Evolutionary conservation across 2,113 vertebrate genomes (phyloP).

Genomic region (Agapornis roseicollis): DNA sequence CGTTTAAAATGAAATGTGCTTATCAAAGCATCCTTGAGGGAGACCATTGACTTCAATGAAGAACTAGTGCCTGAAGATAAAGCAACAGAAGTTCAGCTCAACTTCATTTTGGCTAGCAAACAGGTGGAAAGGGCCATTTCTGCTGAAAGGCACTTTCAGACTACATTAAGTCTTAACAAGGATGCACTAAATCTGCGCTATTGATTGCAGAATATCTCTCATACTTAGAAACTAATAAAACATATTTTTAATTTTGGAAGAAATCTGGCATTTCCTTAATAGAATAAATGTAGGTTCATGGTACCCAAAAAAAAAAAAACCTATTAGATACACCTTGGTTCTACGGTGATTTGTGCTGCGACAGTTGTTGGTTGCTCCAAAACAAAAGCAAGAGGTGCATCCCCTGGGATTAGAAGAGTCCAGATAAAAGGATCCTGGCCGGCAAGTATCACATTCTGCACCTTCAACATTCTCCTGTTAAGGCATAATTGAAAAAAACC

Average conservation of each 20-base stretch:
- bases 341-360: constrained; percentile 80
- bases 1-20: not conserved
- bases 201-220: not conserved
- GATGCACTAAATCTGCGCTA: not conserved
- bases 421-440: constrained; percentile 84
- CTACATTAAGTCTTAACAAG: not conserved
- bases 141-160: not conserved
- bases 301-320: not conserved
- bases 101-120: not conserved
- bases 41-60: not conserved
- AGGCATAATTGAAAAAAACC: constrained; percentile 32
- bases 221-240: not conserved
- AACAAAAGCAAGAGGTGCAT: constrained; percentile 92
- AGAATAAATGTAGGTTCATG: not conserved
- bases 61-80: not conserved
- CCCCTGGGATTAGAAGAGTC: constrained; percentile 83
- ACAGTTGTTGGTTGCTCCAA: constrained; percentile 82
- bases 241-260: not conserved
- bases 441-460: constrained; percentile 79
- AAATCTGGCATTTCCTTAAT: not conserved
- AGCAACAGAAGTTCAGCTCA: not conserved
- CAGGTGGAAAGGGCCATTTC: not conserved
- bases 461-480: constrained; percentile 87
- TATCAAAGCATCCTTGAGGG: not conserved
- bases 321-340: constrained; percentile 79